Conservation (phyloP, 2,888 invertebrate genomes). For the Tridacna gigas region DNA sequence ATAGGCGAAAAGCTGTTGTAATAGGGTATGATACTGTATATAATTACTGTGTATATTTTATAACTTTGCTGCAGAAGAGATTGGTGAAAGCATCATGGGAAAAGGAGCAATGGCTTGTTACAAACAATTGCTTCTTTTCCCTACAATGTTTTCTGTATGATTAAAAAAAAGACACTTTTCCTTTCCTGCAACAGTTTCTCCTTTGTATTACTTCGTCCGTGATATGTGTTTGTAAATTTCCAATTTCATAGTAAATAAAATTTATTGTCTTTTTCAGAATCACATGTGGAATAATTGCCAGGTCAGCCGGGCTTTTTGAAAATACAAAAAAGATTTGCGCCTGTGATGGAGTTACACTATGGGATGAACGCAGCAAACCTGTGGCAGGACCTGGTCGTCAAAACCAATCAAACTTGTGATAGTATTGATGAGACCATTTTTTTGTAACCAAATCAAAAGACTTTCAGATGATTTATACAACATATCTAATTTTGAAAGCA, state of each 20-base stretch:
- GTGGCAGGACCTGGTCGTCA: conserved; percentile 67
- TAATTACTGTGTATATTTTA: too few relatives aligned
- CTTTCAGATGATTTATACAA: too few relatives aligned
- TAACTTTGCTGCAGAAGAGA: not conserved
- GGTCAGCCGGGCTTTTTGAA: conserved; percentile 94
- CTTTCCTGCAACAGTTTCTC: too few relatives aligned
- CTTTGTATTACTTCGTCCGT: too few relatives aligned
- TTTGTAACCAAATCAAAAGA: too few relatives aligned
- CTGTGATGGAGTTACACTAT: conserved; percentile 94
- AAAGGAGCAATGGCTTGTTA: conserved; percentile 6
- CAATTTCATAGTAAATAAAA: not conserved
- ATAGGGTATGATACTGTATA: too few relatives aligned
- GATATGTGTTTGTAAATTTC: too few relatives aligned
- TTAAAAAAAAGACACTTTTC: not conserved
- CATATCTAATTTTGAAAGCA: too few relatives aligned
- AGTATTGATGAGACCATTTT: not conserved
- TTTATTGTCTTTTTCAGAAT: conserved; percentile 86
- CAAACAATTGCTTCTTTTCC: conserved; percentile 1
- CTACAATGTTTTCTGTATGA: not conserved
- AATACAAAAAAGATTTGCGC: conserved; percentile 94
- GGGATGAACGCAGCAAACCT: conserved; percentile 90
- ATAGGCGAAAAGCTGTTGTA: too few relatives aligned
- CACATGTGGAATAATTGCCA: conserved; percentile 94
- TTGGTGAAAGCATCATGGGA: not conserved
- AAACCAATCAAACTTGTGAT: conserved; percentile 49